phyloP scores from a whole-genome alignment of 2,113 vertebrate species.

The Gymnobelideus leadbeateri region DNA sequence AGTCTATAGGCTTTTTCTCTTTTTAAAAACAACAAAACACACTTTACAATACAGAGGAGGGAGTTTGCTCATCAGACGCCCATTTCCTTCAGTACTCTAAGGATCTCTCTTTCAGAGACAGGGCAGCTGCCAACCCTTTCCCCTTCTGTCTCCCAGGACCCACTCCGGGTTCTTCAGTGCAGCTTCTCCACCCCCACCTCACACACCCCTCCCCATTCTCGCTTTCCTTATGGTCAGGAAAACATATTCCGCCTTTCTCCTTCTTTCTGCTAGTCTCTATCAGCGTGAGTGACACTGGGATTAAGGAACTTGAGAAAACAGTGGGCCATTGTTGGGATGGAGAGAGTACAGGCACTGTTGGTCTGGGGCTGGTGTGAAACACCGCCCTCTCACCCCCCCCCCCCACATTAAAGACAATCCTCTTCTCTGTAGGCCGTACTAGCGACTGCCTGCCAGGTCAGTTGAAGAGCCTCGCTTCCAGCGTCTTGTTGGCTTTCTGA shows the following conservation, averaged over 20 bases:
- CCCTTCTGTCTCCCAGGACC: not conserved
- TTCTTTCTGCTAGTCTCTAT: not conserved
- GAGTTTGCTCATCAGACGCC: not conserved
- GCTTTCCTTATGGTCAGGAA: slow-evolving; percentile 3
- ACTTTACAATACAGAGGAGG: not conserved
- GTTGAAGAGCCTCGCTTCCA: not conserved
- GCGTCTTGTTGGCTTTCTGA: not conserved
- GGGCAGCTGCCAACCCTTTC: not conserved
- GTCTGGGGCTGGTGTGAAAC: not conserved
- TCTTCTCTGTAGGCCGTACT: not conserved
- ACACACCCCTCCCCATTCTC: not conserved
- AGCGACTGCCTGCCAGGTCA: not conserved
- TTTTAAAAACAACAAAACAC: not conserved
- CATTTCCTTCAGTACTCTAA: not conserved
- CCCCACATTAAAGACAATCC: not conserved
- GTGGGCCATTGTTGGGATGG: not conserved
- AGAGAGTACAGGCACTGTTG: not conserved
- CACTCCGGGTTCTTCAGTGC: not conserved
- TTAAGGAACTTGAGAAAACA: not conserved
- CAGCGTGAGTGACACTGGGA: not conserved
- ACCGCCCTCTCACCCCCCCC: not conserved
- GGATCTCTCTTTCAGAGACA: not conserved
- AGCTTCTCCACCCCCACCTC: not conserved
- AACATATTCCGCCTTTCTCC: not conserved
- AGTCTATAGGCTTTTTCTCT: not conserved